Evolutionary conservation across 2,797 vertebrate genomes (phyloP).

Genomic region (Sebastes itinus): DNA sequence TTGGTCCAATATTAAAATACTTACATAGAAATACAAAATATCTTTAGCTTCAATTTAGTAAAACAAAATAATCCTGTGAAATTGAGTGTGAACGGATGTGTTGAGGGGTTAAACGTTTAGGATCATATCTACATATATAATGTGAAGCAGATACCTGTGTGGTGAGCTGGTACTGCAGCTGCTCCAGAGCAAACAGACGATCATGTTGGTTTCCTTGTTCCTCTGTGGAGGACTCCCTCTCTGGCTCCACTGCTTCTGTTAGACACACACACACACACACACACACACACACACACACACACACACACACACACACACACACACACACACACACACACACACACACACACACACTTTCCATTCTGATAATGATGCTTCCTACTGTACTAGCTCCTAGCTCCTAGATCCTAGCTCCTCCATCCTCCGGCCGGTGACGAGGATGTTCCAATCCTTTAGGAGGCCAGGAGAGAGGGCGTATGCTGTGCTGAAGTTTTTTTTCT

Average conservation of each 20-base stretch:
- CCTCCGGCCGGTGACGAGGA: background rate
- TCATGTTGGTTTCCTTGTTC: conserved; percentile 50
- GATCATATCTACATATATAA: background rate
- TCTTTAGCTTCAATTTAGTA: background rate
- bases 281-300: too few relatives aligned
- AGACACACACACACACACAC: conserved; percentile 2
- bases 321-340: too few relatives aligned
- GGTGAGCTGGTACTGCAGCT: conserved; percentile 83
- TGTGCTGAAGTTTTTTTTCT: background rate
- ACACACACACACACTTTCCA: background rate
- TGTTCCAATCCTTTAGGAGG: background rate
- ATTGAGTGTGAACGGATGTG: too few relatives aligned
- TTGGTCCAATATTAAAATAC: too few relatives aligned
- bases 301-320: too few relatives aligned
- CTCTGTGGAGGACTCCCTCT: conserved; percentile 40
- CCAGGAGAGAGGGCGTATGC: background rate
- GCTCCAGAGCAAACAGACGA: conserved; percentile 80
- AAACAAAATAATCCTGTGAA: too few relatives aligned
- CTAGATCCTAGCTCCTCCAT: background rate
- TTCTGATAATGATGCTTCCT: background rate
- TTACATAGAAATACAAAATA: background rate
- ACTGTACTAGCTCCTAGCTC: background rate
- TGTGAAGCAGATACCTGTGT: conserved; percentile 77
- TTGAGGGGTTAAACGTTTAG: too few relatives aligned
- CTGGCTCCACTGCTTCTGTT: conserved; percentile 29